Conservation (phyloP, 64 coral and sea anemone species). For the Dendronephthya gigantea region DNA sequence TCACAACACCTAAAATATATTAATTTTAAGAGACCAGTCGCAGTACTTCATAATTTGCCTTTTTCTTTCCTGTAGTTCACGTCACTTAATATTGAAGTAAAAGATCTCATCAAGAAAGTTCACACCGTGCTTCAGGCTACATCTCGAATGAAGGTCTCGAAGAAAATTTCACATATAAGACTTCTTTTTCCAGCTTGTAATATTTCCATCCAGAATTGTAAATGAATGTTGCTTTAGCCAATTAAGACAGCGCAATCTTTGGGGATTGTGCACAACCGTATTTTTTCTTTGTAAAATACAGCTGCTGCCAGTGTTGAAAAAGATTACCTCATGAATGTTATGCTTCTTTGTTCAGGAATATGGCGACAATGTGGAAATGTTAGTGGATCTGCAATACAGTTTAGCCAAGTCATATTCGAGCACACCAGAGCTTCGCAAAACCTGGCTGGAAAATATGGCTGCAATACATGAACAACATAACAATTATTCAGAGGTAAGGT, state of each 20-base stretch:
- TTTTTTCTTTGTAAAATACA: no score
- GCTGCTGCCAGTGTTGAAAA: no score
- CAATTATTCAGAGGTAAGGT: constrained; percentile 74
- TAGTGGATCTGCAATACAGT: constrained; percentile 96
- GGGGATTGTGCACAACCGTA: no score
- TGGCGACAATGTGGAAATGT: constrained; percentile 72
- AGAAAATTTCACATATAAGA: background rate
- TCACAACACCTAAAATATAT: background rate
- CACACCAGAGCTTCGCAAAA: constrained; percentile 73
- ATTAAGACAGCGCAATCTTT: no score
- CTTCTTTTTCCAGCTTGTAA: no score
- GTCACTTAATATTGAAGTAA: constrained; percentile 74
- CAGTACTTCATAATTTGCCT: background rate
- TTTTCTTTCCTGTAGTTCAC: constrained; percentile 46
- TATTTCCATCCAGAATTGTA: no score
- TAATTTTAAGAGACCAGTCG: background rate
- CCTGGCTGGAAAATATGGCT: constrained; percentile 96
- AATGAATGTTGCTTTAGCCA: no score
- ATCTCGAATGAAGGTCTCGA: constrained; percentile 87
- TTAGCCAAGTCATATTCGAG: constrained; percentile 94
- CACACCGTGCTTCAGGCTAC: constrained; percentile 92
- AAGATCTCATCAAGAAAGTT: constrained; percentile 95
- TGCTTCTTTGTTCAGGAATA: constrained; percentile 52
- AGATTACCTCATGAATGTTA: no score
- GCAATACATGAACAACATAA: constrained; percentile 60